These are phyloP conservation scores for Chamaetylas fuelleborni DNA, from an alignment of 2,113 vertebrate species.

Conservation along the genomic window DNA sequence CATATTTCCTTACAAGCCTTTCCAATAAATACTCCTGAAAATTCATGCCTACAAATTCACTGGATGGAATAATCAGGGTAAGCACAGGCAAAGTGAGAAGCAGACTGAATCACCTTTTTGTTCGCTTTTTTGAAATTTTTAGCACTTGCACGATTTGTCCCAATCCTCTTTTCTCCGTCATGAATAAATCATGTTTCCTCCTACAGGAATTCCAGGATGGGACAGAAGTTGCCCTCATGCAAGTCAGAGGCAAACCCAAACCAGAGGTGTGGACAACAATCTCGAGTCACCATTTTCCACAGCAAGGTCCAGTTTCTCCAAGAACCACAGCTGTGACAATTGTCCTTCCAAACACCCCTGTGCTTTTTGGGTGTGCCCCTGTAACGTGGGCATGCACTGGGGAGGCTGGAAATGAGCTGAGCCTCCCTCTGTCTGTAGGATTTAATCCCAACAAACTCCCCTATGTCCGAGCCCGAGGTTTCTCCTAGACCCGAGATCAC, in stretches of 20 bases:
- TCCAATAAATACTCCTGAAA: background rate
- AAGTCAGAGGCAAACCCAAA: background rate
- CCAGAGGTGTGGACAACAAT: background rate
- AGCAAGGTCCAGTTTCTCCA: background rate
- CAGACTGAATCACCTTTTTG: background rate
- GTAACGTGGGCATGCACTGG: fast-evolving
- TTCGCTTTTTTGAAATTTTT: background rate
- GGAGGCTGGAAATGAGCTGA: fast-evolving
- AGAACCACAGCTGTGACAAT: background rate
- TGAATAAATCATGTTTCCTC: background rate
- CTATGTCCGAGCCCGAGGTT: too few species aligned
- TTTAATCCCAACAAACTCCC: background rate
- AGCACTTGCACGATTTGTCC: background rate
- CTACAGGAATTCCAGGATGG: background rate
- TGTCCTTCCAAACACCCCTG: fast-evolving
- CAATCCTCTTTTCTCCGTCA: background rate
- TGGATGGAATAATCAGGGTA: background rate
- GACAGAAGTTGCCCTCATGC: background rate
- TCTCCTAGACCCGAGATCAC: too few species aligned
- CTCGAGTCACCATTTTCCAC: background rate
- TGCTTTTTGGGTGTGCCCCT: fast-evolving
- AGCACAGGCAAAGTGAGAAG: background rate
- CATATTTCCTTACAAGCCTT: background rate
- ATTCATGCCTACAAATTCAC: background rate
- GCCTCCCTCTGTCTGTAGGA: background rate